Percentiles rank a stretch among this genome's conserved stretches.
phyloP scores from a whole-genome alignment of 1,140 invertebrate genomes.

The Gonioctena quinquepunctata region DNA sequence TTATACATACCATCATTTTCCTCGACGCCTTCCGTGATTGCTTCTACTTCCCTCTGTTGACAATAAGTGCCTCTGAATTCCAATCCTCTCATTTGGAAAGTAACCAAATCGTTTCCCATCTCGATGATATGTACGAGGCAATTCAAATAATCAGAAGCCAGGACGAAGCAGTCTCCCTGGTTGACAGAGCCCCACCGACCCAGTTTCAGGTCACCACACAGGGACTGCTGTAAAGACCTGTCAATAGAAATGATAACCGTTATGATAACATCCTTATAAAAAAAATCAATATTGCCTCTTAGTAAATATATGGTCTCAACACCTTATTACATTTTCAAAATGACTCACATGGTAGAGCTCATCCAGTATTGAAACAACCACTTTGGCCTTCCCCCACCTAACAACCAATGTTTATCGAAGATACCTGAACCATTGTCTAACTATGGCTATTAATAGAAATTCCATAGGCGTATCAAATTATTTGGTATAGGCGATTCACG shows the following conservation, averaged over 20 bases:
- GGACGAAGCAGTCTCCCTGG: conserved; percentile 96
- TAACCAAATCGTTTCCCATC: conserved; percentile 97
- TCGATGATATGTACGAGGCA: conserved; percentile 98
- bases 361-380: no score
- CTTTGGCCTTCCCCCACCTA: no score
- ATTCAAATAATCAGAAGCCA: conserved; percentile 97
- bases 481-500: no score
- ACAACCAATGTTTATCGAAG: no score
- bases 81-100: conserved; percentile 95
- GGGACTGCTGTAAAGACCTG: conserved; percentile 89
- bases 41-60: conserved; percentile 96
- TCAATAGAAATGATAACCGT: neutral
- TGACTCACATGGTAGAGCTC: no score
- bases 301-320: no score
- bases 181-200: conserved; percentile 88
- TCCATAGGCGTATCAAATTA: no score
- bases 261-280: no score
- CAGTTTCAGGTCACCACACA: conserved; percentile 92
- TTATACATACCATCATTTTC: conserved; percentile 94
- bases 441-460: no score
- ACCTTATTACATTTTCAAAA: no score
- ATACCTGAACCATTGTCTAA: no score
- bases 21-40: conserved; percentile 95
- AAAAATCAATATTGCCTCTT: no score
- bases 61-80: conserved; percentile 99